These are phyloP conservation scores for Chaetops frenatus DNA, from an alignment of 2,113 vertebrate genomes.

Conservation along the genomic window DNA sequence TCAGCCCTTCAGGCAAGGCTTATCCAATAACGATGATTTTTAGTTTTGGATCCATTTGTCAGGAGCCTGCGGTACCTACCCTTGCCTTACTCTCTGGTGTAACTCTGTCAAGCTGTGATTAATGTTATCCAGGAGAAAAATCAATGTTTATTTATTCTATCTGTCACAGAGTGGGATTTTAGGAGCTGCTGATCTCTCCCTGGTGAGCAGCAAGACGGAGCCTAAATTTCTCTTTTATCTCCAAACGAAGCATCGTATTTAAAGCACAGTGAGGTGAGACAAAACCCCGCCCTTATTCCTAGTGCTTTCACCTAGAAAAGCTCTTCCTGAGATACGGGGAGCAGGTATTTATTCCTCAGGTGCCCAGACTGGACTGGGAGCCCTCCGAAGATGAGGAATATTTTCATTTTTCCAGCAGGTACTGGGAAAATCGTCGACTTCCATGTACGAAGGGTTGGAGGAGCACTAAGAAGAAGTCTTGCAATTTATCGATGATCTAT, in stretches of 20 bases:
- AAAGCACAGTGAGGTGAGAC: fast-evolving
- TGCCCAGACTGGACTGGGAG: not conserved
- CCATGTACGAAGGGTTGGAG: fast-evolving
- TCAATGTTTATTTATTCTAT: not conserved
- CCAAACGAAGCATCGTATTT: not conserved
- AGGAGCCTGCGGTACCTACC: fast-evolving
- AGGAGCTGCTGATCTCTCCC: not conserved
- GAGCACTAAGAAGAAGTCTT: not conserved
- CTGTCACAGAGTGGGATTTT: not conserved
- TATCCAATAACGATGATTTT: not conserved
- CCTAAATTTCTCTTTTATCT: not conserved
- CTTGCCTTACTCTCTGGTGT: not conserved
- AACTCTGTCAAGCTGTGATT: conserved; percentile 7
- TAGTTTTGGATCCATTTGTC: not conserved
- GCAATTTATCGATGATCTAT: fast-evolving
- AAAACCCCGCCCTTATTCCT: not conserved
- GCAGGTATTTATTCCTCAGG: not conserved
- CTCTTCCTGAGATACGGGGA: not conserved
- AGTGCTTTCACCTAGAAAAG: not conserved
- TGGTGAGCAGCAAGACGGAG: fast-evolving
- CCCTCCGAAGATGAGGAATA: not conserved
- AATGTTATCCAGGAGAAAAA: conserved; percentile 10
- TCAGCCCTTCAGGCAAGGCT: not conserved
- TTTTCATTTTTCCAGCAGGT: not conserved
- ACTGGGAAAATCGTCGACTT: not conserved